phyloP scores from a whole-genome alignment of 2,797 vertebrate genomes.

The Poeciliopsis gracilis region DNA sequence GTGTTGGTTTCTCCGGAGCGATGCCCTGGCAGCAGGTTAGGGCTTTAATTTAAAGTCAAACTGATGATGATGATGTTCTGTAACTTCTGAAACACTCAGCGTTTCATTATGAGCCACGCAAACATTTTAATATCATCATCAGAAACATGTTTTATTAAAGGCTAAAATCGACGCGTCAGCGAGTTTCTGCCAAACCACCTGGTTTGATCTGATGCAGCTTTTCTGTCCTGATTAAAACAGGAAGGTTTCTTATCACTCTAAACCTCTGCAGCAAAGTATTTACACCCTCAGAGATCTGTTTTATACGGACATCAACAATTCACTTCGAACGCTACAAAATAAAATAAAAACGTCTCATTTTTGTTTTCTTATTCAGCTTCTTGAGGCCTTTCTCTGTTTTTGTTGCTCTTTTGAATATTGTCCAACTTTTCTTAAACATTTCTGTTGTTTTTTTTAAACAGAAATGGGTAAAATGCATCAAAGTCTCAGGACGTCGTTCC shows the following conservation, averaged over 20 bases:
- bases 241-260: not conserved
- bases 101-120: not conserved
- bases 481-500: too few relatives aligned
- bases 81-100: conserved; percentile 11
- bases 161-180: not conserved
- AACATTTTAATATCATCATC: not conserved
- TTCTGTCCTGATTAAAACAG: not conserved
- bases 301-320: too few relatives aligned
- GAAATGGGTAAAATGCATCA: too few relatives aligned
- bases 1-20: not conserved
- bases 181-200: not conserved
- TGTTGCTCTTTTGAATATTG: too few relatives aligned
- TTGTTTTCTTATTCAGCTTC: too few relatives aligned
- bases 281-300: not conserved
- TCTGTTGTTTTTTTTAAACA: too few relatives aligned
- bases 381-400: too few relatives aligned
- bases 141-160: conserved; percentile 11
- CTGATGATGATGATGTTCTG: conserved; percentile 11
- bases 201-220: conserved; percentile 5
- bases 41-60: conserved; percentile 32
- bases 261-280: not conserved
- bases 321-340: too few relatives aligned
- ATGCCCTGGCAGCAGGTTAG: conserved; percentile 8
- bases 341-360: too few relatives aligned
- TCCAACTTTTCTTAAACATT: too few relatives aligned